These are phyloP conservation scores for Nephila pilipes DNA, from an alignment of 1,140 invertebrate genomes.

Conservation along the genomic window DNA sequence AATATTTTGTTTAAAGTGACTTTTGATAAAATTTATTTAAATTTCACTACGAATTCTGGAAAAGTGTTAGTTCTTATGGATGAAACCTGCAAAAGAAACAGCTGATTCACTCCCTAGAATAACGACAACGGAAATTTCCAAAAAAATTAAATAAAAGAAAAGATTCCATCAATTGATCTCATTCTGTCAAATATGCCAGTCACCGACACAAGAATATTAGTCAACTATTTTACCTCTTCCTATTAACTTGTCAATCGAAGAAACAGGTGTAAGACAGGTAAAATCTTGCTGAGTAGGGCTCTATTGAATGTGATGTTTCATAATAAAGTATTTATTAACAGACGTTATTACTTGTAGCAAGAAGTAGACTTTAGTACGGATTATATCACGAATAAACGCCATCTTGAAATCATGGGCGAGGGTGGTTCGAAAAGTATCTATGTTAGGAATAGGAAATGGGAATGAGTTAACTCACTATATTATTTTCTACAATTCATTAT, in stretches of 20 bases:
- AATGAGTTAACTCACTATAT: too few species aligned
- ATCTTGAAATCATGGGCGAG: too few species aligned
- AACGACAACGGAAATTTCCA: not conserved
- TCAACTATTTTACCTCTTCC: not conserved
- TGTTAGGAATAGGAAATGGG: too few species aligned
- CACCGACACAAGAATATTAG: not conserved
- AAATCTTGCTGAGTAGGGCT: not conserved
- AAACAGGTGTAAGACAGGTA: not conserved
- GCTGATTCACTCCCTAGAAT: slow-evolving; percentile 4
- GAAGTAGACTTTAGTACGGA: too few species aligned
- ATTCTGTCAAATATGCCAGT: slow-evolving; percentile 36
- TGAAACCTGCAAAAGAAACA: not conserved
- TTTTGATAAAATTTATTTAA: too few species aligned
- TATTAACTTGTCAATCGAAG: not conserved
- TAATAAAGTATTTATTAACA: not conserved
- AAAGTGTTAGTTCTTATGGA: not conserved
- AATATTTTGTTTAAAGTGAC: too few species aligned
- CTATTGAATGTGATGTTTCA: not conserved
- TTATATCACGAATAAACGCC: too few species aligned
- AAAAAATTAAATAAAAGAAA: not conserved
- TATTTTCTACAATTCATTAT: too few species aligned
- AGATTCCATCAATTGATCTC: not conserved
- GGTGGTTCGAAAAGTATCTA: too few species aligned
- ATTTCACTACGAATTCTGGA: not conserved
- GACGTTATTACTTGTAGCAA: too few species aligned